Evolutionary conservation across 2,888 invertebrate species (phyloP).

Genomic region (Frankliniella fusca): DNA sequence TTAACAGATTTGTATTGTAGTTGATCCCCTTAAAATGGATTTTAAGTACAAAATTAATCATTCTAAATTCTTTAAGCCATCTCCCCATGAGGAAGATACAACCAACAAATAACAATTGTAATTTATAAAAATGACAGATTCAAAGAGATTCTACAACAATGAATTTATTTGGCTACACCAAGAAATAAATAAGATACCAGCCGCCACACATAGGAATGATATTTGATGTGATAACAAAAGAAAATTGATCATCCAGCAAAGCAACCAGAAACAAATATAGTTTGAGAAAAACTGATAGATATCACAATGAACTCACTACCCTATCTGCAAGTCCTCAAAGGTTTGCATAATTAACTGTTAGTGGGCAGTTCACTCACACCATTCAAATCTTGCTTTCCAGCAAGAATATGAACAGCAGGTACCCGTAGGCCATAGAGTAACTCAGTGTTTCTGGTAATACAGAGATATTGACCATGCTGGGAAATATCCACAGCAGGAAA

Average conservation of each 20-base stretch:
- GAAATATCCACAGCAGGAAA: not conserved
- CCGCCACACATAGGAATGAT: not conserved
- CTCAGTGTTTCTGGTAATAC: not conserved
- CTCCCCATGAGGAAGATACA: not conserved
- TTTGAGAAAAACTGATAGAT: not conserved
- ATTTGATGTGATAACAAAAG: not conserved
- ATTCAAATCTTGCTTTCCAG: not conserved
- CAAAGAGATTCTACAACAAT: constrained; percentile 5
- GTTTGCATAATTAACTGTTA: constrained; percentile 12
- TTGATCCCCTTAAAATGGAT: not conserved
- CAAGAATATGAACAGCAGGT: not conserved
- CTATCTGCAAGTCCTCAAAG: constrained; percentile 3
- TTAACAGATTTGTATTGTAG: not conserved
- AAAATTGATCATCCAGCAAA: not conserved
- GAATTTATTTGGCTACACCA: not conserved
- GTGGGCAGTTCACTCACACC: constrained; percentile 13
- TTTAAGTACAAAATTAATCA: constrained; percentile 1
- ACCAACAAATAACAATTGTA: not conserved
- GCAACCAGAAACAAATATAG: not conserved
- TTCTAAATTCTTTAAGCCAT: not conserved
- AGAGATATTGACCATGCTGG: not conserved
- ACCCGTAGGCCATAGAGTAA: constrained; percentile 22
- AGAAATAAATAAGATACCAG: constrained; percentile 13
- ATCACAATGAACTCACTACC: constrained; percentile 23
- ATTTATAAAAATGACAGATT: not conserved